phyloP scores from a whole-genome alignment of 2,113 vertebrate species.

The Alethe castanea region DNA sequence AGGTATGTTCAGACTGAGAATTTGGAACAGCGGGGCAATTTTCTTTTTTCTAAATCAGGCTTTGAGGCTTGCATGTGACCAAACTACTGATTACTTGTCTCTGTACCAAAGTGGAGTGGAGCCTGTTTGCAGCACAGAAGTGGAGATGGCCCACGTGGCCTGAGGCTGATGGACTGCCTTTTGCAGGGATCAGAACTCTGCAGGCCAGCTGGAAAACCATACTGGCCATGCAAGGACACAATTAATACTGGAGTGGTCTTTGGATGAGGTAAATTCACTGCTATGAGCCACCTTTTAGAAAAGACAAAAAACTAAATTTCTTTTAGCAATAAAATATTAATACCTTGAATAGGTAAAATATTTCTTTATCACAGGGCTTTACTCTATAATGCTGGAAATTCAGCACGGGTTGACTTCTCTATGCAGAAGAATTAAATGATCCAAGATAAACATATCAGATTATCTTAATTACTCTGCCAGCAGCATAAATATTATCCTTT shows the following conservation, averaged over 20 bases:
- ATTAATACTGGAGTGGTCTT: not conserved
- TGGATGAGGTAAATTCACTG: not conserved
- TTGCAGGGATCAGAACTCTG: not conserved
- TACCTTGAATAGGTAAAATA: not conserved
- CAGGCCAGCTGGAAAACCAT: not conserved
- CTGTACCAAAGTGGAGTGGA: not conserved
- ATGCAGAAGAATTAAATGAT: not conserved
- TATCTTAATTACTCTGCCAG: not conserved
- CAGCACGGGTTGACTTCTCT: not conserved
- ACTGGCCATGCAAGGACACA: not conserved
- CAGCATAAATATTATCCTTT: not conserved
- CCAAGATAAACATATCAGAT: not conserved
- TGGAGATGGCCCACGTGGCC: not conserved
- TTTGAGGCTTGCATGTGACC: not conserved
- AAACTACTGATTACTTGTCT: not conserved
- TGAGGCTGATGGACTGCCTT: not conserved
- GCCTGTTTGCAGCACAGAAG: accelerated
- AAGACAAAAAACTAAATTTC: not conserved
- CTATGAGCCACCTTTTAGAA: not conserved
- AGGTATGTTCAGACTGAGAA: not conserved
- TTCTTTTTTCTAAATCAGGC: not conserved
- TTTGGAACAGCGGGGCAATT: not conserved
- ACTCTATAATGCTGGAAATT: not conserved
- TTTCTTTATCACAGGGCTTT: not conserved
- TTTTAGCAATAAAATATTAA: not conserved